A percentile compares a stretch with the other conserved stretches of the same genome.
These are phyloP conservation scores for Tonatia bakeri DNA, from an alignment of 2,113 vertebrate species.

Conservation along the genomic window DNA sequence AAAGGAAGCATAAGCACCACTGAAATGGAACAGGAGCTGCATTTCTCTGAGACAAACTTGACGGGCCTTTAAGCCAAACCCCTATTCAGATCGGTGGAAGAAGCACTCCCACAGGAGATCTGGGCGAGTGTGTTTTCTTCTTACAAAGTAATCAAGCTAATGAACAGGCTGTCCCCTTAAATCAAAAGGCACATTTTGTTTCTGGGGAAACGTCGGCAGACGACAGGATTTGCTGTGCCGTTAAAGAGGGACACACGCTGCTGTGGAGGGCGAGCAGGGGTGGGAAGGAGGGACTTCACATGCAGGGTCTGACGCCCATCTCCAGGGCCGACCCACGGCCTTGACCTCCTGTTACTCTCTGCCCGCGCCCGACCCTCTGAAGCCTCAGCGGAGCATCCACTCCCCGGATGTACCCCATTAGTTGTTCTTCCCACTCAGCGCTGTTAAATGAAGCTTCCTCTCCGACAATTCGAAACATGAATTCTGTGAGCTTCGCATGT, in stretches of 20 bases:
- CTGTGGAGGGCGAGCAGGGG: background rate
- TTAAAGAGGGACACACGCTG: background rate
- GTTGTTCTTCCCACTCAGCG: background rate
- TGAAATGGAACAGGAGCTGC: background rate
- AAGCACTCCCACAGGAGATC: background rate
- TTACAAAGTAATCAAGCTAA: conserved; percentile 37
- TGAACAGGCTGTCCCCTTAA: background rate
- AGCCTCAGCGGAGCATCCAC: background rate
- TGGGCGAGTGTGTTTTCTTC: background rate
- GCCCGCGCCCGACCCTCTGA: background rate
- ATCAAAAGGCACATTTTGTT: background rate
- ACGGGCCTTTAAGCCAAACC: background rate
- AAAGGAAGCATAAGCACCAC: background rate
- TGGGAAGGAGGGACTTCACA: background rate
- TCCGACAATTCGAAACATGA: background rate
- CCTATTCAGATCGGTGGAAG: background rate
- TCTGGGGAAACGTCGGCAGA: conserved; percentile 30
- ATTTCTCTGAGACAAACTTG: background rate
- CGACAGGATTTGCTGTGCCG: background rate
- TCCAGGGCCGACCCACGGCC: background rate
- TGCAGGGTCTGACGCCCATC: rapidly evolving
- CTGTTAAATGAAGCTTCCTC: background rate
- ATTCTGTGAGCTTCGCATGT: background rate
- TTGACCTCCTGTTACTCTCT: background rate
- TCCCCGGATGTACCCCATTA: rapidly evolving